Percentiles rank a stretch among this genome's conserved stretches.
phyloP scores from a whole-genome alignment of 2,113 vertebrate species.

The Ranitomeya variabilis region DNA sequence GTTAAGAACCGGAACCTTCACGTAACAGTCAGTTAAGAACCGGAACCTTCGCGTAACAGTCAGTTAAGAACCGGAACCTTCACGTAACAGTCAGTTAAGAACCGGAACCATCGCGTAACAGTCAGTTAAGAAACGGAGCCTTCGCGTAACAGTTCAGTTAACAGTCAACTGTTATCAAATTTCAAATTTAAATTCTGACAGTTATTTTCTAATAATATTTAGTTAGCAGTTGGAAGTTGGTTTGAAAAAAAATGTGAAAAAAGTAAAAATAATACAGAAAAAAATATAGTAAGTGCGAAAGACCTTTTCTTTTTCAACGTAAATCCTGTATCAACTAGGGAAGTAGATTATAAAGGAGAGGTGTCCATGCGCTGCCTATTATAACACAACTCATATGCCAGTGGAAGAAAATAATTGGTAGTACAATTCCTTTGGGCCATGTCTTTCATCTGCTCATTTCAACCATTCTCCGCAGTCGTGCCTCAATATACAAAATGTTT shows the following conservation, averaged over 20 bases:
- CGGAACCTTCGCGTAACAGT: too few relatives aligned
- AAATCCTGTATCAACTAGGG: constrained; percentile 21
- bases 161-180: too few relatives aligned
- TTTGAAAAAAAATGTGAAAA: neutral
- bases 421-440: constrained; percentile 41
- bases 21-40: too few relatives aligned
- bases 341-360: constrained; percentile 29
- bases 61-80: too few relatives aligned
- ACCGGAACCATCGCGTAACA: too few relatives aligned
- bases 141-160: too few relatives aligned
- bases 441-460: constrained; percentile 33
- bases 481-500: constrained; percentile 2
- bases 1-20: too few relatives aligned
- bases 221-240: too few relatives aligned
- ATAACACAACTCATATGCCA: constrained; percentile 28
- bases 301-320: constrained; percentile 21
- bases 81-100: too few relatives aligned
- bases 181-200: too few relatives aligned
- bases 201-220: too few relatives aligned
- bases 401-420: constrained; percentile 31
- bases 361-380: constrained; percentile 35
- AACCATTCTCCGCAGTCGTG: neutral
- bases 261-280: neutral
- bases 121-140: too few relatives aligned
- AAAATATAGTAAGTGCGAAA: neutral